phyloP scores from a whole-genome alignment of 2,888 invertebrate species.

The Argyra leucocephala region DNA sequence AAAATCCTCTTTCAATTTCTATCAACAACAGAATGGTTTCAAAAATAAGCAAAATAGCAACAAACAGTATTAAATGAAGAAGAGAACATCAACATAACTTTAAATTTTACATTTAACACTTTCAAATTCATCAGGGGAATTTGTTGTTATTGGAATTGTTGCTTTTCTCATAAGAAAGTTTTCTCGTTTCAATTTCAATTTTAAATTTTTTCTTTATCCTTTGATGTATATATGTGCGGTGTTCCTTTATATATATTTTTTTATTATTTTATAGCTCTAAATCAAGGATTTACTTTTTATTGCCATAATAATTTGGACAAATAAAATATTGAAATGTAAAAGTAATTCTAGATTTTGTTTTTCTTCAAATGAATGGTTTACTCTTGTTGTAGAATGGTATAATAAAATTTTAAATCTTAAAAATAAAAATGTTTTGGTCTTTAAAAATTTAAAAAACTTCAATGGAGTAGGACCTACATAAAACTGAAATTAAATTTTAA shows the following conservation, averaged over 20 bases:
- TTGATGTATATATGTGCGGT: neutral
- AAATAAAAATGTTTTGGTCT: neutral
- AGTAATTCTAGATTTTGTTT: neutral
- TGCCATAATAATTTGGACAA: conserved; percentile 3
- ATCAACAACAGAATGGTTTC: too few species aligned
- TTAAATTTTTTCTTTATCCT: neutral
- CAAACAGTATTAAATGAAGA: too few species aligned
- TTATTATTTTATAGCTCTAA: neutral
- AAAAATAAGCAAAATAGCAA: too few species aligned
- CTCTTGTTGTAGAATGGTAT: neutral
- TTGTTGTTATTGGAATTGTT: neutral
- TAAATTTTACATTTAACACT: too few species aligned
- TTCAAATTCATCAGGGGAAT: too few species aligned
- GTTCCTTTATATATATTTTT: neutral
- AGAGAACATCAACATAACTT: too few species aligned
- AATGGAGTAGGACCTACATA: neutral
- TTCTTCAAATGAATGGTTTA: neutral
- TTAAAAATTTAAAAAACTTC: too few species aligned
- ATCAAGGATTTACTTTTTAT: neutral
- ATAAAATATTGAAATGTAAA: neutral
- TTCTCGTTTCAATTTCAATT: neutral
- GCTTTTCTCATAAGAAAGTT: neutral
- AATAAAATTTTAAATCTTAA: neutral
- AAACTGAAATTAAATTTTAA: neutral
- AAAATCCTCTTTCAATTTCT: too few species aligned